Conservation (phyloP, 2,888 invertebrate genomes). For the Mamestra brassicae region DNA sequence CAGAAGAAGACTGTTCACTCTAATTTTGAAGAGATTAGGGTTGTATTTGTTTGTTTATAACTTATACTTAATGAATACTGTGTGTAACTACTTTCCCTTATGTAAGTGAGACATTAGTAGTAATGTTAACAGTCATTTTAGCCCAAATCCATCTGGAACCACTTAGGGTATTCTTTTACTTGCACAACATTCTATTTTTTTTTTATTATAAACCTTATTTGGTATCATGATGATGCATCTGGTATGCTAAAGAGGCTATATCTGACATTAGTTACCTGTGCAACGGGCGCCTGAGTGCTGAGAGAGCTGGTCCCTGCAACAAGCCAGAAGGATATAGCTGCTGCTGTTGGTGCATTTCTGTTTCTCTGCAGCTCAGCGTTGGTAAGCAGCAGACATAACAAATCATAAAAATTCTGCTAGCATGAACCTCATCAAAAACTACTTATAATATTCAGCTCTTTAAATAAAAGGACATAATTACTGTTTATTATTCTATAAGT, state of each 20-base stretch:
- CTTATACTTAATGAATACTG: too few relatives aligned
- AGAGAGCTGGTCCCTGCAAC: constrained; percentile 66
- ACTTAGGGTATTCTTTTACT: too few relatives aligned
- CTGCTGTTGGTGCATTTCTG: too few relatives aligned
- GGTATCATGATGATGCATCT: background rate
- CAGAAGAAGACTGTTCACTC: too few relatives aligned
- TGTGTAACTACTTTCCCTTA: too few relatives aligned
- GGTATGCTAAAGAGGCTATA: background rate
- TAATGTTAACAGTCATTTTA: too few relatives aligned
- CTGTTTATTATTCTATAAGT: background rate
- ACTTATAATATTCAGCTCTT: background rate
- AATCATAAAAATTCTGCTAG: background rate
- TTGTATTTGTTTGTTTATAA: too few relatives aligned
- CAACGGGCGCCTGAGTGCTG: constrained; percentile 41
- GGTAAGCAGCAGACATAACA: background rate
- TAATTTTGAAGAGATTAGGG: too few relatives aligned
- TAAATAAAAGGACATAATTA: background rate
- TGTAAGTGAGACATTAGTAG: too few relatives aligned
- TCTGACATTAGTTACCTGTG: constrained; percentile 51
- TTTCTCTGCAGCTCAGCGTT: background rate
- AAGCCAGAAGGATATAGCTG: constrained; percentile 10
- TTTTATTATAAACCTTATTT: background rate
- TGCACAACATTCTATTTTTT: too few relatives aligned
- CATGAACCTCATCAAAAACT: background rate
- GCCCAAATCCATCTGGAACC: too few relatives aligned